Evolutionary conservation across 2,888 invertebrate species (phyloP), one percentile per base, ranked within the genome.

Genomic region (Chironomus riparius): DNA sequence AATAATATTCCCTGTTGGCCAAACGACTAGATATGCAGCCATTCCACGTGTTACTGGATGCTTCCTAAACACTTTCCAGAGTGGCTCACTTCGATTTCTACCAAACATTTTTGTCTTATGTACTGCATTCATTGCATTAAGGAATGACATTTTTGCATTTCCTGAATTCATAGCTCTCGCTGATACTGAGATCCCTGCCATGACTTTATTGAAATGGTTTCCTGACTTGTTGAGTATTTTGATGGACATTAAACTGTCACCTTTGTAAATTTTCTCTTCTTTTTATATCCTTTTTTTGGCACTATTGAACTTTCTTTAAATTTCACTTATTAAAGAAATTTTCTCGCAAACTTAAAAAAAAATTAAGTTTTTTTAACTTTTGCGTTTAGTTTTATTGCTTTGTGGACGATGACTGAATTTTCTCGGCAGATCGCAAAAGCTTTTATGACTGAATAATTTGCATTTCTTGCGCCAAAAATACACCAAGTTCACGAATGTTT

Each of bases 1-100:
- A 80, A 90, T 88, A 69, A 92, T 82, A 83, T 90, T 90, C 78
- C 92, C 91, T 12, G 87, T 84, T 50, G 92, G 92, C 92, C 91
- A 92, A 79, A 91, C 89, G 47, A 89, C 81, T 77, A 89, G 88
- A 81, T 92, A 92, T 0, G 91, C 88, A 76, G 89, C 84, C 90
- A 92, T 91, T 78, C 92, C 92, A 21, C 72, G 28, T 18, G 72
- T 72, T 18, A 72, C 28, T 12, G 72, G 72, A 61, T 72, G 72
- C 13, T 61, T 56, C 6, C 62, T 22, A 62, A 72, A 72, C 21
- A 72, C 38, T 72, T 72, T 68, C 61, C 24, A 47, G 2, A 68
- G 15, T 62, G 72, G 62, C 28, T 62, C 61, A 3, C 56, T 21
- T 18, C 28, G 28, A 13, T 50, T 38, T 62, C 12, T 61, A 1